Evolutionary conservation across 2,797 vertebrate genomes (phyloP).

Genomic region (Pangasius larnaudii): DNA sequence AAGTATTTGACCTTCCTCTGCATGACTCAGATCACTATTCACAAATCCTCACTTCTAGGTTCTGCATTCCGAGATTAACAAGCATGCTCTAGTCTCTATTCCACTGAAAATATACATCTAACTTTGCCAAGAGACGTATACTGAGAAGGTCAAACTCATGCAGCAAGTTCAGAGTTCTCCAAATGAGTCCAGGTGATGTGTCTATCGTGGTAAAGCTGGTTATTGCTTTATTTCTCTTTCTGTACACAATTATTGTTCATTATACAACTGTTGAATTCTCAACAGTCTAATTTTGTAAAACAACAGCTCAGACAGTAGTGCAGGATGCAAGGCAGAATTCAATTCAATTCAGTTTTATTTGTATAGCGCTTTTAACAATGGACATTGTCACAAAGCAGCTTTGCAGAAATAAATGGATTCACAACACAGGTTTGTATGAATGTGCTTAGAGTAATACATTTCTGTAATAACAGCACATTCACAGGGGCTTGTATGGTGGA

Average conservation of each 20-base stretch:
- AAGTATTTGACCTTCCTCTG: neutral
- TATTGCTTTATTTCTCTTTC: neutral
- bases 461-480: neutral
- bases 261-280: neutral
- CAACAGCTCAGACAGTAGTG: neutral
- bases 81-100: neutral
- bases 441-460: neutral
- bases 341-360: no score
- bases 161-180: neutral
- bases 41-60: neutral
- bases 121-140: neutral
- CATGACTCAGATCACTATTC: neutral
- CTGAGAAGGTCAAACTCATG: neutral
- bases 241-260: neutral
- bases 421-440: neutral
- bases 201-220: neutral
- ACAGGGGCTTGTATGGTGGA: neutral
- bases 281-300: neutral
- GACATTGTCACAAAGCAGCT: no score
- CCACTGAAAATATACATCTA: neutral
- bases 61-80: conserved; percentile 9
- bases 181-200: neutral
- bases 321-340: neutral
- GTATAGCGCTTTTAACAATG: no score
- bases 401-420: no score